Base-by-base conservation (phyloP, 2,888 invertebrate species). In the Diarsia rubi region DNA sequence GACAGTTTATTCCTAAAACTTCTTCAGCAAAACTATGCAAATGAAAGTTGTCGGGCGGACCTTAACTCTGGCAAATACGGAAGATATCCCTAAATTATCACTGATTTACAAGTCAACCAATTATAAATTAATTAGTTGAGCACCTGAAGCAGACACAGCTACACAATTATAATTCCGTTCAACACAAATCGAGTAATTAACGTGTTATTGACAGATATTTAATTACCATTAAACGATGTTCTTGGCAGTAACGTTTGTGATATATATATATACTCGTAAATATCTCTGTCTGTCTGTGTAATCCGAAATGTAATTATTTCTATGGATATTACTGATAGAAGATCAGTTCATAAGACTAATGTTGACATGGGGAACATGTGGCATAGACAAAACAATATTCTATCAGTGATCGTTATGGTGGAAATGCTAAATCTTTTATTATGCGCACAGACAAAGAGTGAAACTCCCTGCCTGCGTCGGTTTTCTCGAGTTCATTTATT, bases 141-240 rank as follows among this genome's bases (percentile, higher is more conserved):
- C 47, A 16, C 14, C 44, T 0, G 9, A 19, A 62, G 44, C 47
- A 9, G 49, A 52, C 3, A 27, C 19, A 19, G 14, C 16, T n/a
- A 42, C 24, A 60, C 59, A 60, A 75, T 65, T 59, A 65, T 45
- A 59, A 65, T 75, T 31, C 66, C 21, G 21, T 24, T 47, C 3
- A 75, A 62, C 65, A 24, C 24, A 70, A 44, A 71, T 24, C 42
- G 9, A 60, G 24, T 77, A 59, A 77, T 69, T 64, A 77, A 45
- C 47, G 6, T 82, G 57, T 24, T 52, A 78, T 47, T 78, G 69
- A 78, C 79, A 82, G 31, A 54, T 62, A n/a, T 60, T 42, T 82
- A 78, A 82, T 69, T 82, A 82, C 21, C 24, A 37, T 63, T 57
- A 5, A 49, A 68, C 16, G n/a, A 52, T 31, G 27, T 24, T 24